These are phyloP conservation scores for Asbolus verrucosus DNA, from an alignment of 1,140 invertebrate species.

Conservation along the genomic window DNA sequence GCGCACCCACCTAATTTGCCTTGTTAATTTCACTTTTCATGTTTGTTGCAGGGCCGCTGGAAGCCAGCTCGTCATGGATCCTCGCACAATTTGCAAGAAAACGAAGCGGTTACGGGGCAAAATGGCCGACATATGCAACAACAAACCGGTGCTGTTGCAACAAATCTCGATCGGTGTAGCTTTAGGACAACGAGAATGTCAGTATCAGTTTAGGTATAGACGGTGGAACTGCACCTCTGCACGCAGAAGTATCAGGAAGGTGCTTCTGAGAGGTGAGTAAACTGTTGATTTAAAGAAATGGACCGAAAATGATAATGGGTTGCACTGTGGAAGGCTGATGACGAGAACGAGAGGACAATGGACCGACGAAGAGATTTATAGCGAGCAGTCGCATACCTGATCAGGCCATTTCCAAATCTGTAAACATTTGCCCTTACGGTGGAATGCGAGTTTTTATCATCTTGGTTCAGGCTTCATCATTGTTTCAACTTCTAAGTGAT, in stretches of 20 bases:
- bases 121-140: slow-evolving; percentile 78
- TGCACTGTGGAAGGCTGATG: too few relatives aligned
- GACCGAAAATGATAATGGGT: background rate
- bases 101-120: slow-evolving; percentile 77
- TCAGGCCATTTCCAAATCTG: slow-evolving; percentile 58
- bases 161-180: slow-evolving; percentile 83
- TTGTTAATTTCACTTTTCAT: slow-evolving; percentile 8
- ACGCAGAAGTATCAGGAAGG: slow-evolving; percentile 82
- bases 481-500: slow-evolving; percentile 6
- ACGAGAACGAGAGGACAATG: slow-evolving; percentile 35
- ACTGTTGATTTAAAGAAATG: background rate
- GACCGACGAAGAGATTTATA: slow-evolving; percentile 33
- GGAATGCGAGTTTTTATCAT: slow-evolving; percentile 55
- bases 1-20: background rate
- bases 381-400: slow-evolving; percentile 57
- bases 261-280: slow-evolving; percentile 81
- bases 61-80: slow-evolving; percentile 89
- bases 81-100: slow-evolving; percentile 87
- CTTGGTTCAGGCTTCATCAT: slow-evolving; percentile 43
- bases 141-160: slow-evolving; percentile 79
- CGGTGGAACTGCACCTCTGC: slow-evolving; percentile 88
- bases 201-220: slow-evolving; percentile 84
- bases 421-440: slow-evolving; percentile 54
- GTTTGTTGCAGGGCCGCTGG: slow-evolving; percentile 77
- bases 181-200: slow-evolving; percentile 84